phyloP scores from a whole-genome alignment of 2,113 vertebrate species.

The Perognathus longimembris region DNA sequence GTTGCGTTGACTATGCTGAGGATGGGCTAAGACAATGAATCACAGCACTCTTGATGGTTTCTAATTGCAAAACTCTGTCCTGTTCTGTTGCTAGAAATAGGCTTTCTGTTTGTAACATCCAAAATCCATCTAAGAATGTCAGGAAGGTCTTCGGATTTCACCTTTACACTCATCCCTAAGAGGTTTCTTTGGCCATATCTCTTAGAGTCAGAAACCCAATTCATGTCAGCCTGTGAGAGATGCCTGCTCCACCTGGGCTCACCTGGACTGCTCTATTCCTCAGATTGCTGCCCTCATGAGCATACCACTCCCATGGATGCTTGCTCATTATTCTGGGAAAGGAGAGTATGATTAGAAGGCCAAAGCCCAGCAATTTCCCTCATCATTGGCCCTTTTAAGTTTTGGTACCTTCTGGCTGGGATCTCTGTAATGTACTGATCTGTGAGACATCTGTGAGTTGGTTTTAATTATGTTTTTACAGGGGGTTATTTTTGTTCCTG shows the following conservation, averaged over 20 bases:
- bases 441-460: neutral
- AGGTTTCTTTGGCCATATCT: neutral
- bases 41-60: neutral
- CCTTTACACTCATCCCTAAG: neutral
- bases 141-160: neutral
- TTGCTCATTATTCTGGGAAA: neutral
- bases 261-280: no score
- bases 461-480: neutral
- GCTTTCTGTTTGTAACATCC: neutral
- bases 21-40: neutral
- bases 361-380: neutral
- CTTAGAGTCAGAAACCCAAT: neutral
- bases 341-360: neutral
- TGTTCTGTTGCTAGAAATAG: neutral
- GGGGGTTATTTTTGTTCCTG: neutral
- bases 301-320: neutral
- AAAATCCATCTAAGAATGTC: neutral
- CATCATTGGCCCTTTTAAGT: neutral
- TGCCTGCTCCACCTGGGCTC: no score
- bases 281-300: no score
- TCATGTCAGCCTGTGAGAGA: neutral
- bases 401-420: neutral
- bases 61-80: neutral
- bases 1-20: neutral
- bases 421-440: neutral